A percentile compares a stretch with the other conserved stretches of the same genome.
Evolutionary conservation across 2,888 invertebrate species (phyloP).

Genomic region (Oxytorus armatus): DNA sequence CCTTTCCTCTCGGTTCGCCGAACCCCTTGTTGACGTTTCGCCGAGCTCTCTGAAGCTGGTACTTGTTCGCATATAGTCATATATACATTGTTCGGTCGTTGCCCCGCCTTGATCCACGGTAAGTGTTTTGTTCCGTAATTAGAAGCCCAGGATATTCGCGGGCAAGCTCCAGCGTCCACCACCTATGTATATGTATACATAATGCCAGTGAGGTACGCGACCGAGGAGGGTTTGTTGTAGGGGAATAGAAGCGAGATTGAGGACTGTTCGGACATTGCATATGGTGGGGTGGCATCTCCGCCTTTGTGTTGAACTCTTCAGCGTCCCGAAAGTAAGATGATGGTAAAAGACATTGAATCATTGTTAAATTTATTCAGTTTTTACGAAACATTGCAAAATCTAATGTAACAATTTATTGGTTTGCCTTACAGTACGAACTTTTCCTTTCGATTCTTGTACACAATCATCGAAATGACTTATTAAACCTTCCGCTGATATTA

Average conservation of each 20-base stretch:
- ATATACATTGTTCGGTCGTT: conserved; percentile 32
- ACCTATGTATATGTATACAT: not conserved
- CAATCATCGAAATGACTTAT: too few relatives aligned
- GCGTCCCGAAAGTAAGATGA: not conserved
- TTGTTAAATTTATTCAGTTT: not conserved
- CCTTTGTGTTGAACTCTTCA: too few relatives aligned
- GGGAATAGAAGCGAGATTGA: not conserved
- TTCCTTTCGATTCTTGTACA: too few relatives aligned
- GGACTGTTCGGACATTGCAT: not conserved
- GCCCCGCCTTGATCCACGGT: conserved; percentile 55
- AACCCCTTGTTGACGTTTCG: conserved; percentile 51
- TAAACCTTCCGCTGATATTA: not conserved
- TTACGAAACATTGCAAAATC: too few relatives aligned
- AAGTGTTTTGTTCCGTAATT: conserved; percentile 66
- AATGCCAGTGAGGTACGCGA: not conserved
- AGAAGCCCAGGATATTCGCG: conserved; percentile 51
- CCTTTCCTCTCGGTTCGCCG: conserved; percentile 15
- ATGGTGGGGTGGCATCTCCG: not conserved
- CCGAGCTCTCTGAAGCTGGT: conserved; percentile 40
- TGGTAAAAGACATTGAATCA: not conserved
- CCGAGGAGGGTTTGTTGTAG: not conserved
- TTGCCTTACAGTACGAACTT: too few relatives aligned
- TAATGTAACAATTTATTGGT: too few relatives aligned
- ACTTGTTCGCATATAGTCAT: not conserved
- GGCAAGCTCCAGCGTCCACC: conserved; percentile 28